A percentile compares a stretch with the other conserved stretches of the same genome.
phyloP scores from a whole-genome alignment of 2,888 invertebrate species.

The Tuberolachnus salignus region DNA sequence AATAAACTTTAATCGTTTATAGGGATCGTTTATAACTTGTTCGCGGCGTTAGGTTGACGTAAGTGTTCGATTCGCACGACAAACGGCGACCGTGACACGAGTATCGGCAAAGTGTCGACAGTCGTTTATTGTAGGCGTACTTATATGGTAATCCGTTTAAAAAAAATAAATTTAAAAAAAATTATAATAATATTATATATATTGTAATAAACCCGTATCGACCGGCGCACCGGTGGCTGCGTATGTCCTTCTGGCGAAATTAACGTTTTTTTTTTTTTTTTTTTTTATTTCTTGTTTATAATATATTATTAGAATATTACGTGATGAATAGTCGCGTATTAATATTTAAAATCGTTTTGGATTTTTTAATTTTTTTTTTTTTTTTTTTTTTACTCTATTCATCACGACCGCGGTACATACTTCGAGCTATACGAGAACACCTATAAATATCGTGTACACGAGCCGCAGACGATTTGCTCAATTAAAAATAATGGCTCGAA shows the following conservation, averaged over 20 bases:
- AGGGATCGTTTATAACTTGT: too few relatives aligned
- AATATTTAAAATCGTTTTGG: slow-evolving; percentile 39
- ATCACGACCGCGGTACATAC: neutral
- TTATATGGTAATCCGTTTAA: neutral
- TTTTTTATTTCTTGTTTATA: too few relatives aligned
- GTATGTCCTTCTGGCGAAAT: slow-evolving; percentile 19
- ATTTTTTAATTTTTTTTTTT: neutral
- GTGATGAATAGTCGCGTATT: slow-evolving; percentile 43
- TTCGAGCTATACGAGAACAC: too few relatives aligned
- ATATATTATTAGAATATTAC: too few relatives aligned
- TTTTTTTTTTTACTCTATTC: slow-evolving; percentile 4
- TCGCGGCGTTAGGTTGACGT: too few relatives aligned
- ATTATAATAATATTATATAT: too few relatives aligned
- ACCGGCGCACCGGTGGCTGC: neutral
- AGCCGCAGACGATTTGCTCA: slow-evolving; percentile 22
- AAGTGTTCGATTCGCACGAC: too few relatives aligned
- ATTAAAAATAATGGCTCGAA: slow-evolving; percentile 46
- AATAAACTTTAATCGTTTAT: too few relatives aligned
- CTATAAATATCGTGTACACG: neutral
- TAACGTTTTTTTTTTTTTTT: too few relatives aligned
- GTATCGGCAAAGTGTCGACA: neutral
- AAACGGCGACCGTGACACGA: neutral
- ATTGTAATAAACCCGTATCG: neutral
- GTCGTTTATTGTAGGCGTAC: neutral
- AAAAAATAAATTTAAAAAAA: too few relatives aligned